phyloP scores from a whole-genome alignment of 2,888 invertebrate genomes.

The Stenurella melanura region DNA sequence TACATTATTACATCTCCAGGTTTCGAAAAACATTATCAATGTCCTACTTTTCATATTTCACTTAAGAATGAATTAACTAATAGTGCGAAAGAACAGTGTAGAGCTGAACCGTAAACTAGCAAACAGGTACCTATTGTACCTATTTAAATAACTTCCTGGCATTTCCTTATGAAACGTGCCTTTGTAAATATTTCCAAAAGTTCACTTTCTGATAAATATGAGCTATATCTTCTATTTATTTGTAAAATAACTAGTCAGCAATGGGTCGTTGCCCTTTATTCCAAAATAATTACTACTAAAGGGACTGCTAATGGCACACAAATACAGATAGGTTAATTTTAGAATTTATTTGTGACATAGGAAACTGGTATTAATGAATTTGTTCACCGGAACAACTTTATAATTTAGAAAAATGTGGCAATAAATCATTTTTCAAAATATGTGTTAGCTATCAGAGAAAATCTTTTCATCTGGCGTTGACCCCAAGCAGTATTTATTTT shows the following conservation, averaged over 20 bases:
- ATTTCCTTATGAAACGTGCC: not conserved
- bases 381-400: too few relatives aligned
- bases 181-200: not conserved
- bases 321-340: too few relatives aligned
- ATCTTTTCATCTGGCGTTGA: too few relatives aligned
- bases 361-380: too few relatives aligned
- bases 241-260: not conserved
- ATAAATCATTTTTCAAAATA: too few relatives aligned
- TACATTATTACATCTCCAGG: not conserved
- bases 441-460: too few relatives aligned
- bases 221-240: not conserved
- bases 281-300: not conserved
- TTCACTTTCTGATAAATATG: not conserved
- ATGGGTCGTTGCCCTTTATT: not conserved
- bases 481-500: too few relatives aligned
- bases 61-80: not conserved
- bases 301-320: too few relatives aligned
- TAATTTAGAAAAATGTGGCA: too few relatives aligned
- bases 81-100: not conserved
- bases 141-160: not conserved
- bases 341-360: too few relatives aligned
- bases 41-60: not conserved
- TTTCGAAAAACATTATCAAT: not conserved
- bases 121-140: conserved; percentile 1
- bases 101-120: not conserved